Percentiles rank a stretch among this genome's conserved stretches.
These are phyloP conservation scores for Xiphophorus couchianus DNA, from an alignment of 2,113 vertebrate genomes.

Conservation along the genomic window DNA sequence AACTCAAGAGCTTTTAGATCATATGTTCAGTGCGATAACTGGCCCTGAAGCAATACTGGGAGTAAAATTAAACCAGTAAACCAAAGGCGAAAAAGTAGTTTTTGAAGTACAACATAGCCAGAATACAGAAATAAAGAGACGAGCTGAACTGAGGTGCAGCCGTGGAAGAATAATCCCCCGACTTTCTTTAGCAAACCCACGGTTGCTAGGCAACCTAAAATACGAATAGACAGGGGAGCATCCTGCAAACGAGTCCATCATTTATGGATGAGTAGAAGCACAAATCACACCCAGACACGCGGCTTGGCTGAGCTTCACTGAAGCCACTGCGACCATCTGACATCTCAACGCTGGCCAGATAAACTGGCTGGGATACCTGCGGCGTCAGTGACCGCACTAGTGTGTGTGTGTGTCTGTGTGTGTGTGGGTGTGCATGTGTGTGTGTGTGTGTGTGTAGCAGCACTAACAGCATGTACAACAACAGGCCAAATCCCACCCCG, in stretches of 20 bases:
- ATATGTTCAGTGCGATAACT: slow-evolving; percentile 20
- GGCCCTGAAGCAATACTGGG: slow-evolving; percentile 9
- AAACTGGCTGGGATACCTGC: slow-evolving; percentile 59
- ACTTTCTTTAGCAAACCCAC: slow-evolving; percentile 43
- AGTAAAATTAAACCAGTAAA: background rate
- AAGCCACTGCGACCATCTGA: slow-evolving; percentile 73
- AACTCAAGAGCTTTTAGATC: slow-evolving; percentile 2
- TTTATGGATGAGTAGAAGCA: slow-evolving; percentile 73
- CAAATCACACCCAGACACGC: slow-evolving; percentile 42
- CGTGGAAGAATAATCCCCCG: slow-evolving; percentile 47
- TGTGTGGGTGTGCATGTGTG: slow-evolving; percentile 27
- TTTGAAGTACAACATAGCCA: slow-evolving; percentile 10
- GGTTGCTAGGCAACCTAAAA: slow-evolving; percentile 82
- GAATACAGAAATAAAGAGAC: slow-evolving; percentile 26
- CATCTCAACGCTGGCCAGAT: slow-evolving; percentile 64
- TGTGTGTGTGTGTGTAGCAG: slow-evolving; percentile 25
- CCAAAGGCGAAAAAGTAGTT: slow-evolving; percentile 12
- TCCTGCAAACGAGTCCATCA: slow-evolving; percentile 60
- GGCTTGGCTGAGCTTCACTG: slow-evolving; percentile 57
- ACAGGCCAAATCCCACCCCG: slow-evolving; percentile 54
- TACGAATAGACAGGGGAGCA: slow-evolving; percentile 72
- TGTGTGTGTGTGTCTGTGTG: slow-evolving; percentile 6
- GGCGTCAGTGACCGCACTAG: slow-evolving; percentile 10
- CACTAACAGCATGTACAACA: slow-evolving; percentile 56
- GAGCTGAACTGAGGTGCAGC: slow-evolving; percentile 47